Evolutionary conservation across 2,888 invertebrate genomes (phyloP).

Genomic region (Stenichneumon culpator): DNA sequence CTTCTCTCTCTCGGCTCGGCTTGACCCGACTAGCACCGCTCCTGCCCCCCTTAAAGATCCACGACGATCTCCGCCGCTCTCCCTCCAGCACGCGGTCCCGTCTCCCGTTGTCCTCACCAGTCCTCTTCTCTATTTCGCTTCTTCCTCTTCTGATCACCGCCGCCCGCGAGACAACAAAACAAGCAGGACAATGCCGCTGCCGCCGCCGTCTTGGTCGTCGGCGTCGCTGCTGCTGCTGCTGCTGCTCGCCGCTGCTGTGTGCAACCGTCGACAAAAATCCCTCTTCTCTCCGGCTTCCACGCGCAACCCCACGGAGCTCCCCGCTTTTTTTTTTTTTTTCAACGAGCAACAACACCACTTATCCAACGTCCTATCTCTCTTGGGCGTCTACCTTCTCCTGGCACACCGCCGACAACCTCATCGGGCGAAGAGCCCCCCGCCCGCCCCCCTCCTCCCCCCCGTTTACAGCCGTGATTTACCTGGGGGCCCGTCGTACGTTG

Average conservation of each 20-base stretch:
- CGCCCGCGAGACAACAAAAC: constrained; percentile 77
- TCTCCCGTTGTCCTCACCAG: constrained; percentile 63
- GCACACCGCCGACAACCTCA: constrained; percentile 57
- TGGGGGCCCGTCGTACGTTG: constrained; percentile 55
- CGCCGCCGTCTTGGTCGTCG: constrained; percentile 53
- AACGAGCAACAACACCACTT: constrained; percentile 40
- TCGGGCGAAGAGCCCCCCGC: constrained; percentile 11
- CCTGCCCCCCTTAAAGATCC: constrained; percentile 55
- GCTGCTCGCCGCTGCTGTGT: constrained; percentile 60
- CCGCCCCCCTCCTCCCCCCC: background rate
- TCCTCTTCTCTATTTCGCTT: constrained; percentile 48
- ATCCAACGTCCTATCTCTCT: constrained; percentile 42
- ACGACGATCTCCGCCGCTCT: constrained; percentile 57
- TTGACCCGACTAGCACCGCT: constrained; percentile 64
- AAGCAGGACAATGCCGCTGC: constrained; percentile 74
- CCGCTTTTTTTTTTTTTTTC: constrained; percentile 24
- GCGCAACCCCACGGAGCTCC: constrained; percentile 14
- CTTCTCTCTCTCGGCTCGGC: constrained; percentile 65
- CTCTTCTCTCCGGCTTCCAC: constrained; percentile 32
- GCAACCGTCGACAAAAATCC: constrained; percentile 45
- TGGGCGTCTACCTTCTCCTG: constrained; percentile 49
- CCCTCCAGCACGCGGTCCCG: constrained; percentile 57
- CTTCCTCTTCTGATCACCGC: constrained; percentile 63
- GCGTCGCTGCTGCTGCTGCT: constrained; percentile 64
- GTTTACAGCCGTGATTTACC: constrained; percentile 52